Evolutionary conservation across 2,888 invertebrate genomes (phyloP), one percentile per base, ranked within the genome.

Genomic region (Homarus gammarus): DNA sequence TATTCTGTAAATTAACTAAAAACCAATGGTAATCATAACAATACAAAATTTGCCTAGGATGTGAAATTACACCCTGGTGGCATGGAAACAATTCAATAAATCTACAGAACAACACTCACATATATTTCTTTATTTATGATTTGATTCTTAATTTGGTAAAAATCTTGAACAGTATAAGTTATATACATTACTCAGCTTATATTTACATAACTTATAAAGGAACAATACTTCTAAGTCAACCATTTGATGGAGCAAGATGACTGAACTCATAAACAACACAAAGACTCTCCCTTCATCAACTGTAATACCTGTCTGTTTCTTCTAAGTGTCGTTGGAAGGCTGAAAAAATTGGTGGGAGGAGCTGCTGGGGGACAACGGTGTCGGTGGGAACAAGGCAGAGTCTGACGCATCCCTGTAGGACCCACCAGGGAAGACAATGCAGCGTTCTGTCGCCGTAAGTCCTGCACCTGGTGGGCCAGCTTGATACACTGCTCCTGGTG

Each of bases 401-500:
- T 87, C 61, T 90, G 90, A 27, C 72, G 84, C 27, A 33, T 68
- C 22, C 81, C 78, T 15, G 78, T 72, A n/a, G 77, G 72, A 1
- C 84, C 90, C 44, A 91, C 81, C 27, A 91, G 33, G 15, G 91
- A 82, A 27, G 91, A 88, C n/a, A 91, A 38, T 1, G 85, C 87
- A 56, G 88, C 83, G 77, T 91, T 91, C 82, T 89, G 91, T 51
- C 88, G 36, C 70, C 87, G 77, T 22, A 91, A 72, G 38, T 88
- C 91, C 51, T 91, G 77, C 31, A 91, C 88, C 68, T 91, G 84
- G 51, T 91, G 83, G 36, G 88, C 81, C 38, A 91, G 64, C 68
- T 88, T 91, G 27, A 87, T 82, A 61, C 91, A 91, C 61, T 91
- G 88, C 78, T 91, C 88, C 51, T 91, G 88, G 40, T 91, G 91